A percentile compares a stretch with the other conserved stretches of the same genome.
Conservation (phyloP, 2,797 vertebrate species). For the Benthosema pterotum region DNA sequence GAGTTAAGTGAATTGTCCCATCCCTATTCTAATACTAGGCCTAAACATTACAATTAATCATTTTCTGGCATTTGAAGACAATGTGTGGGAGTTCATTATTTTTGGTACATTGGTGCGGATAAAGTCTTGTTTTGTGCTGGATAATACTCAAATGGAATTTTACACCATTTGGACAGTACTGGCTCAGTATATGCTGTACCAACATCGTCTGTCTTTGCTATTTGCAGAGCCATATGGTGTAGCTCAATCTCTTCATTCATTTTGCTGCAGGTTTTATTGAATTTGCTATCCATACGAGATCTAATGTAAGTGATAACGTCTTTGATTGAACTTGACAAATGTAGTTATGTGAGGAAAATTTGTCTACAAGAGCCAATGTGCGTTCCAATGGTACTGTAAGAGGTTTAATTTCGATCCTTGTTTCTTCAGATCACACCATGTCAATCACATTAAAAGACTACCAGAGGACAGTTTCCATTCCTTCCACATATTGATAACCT, state of each 20-base stretch:
- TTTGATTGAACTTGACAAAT: conserved; percentile 47
- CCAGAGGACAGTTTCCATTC: conserved; percentile 71
- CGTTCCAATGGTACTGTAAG: conserved; percentile 37
- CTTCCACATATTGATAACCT: conserved; percentile 60
- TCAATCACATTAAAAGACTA: conserved; percentile 74
- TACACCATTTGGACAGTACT: too few relatives aligned
- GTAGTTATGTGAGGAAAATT: conserved; percentile 44
- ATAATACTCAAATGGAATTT: conserved; percentile 28
- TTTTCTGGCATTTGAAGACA: too few relatives aligned
- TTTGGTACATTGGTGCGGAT: too few relatives aligned
- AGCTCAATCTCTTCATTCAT: conserved; percentile 28
- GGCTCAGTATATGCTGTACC: too few relatives aligned
- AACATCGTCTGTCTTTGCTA: conserved; percentile 39
- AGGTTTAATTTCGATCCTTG: conserved; percentile 49
- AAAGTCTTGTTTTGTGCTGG: too few relatives aligned
- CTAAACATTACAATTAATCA: too few relatives aligned
- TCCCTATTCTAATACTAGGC: too few relatives aligned
- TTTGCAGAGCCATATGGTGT: conserved; percentile 13
- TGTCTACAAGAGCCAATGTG: conserved; percentile 32
- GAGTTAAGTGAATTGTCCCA: too few relatives aligned
- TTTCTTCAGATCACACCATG: conserved; percentile 57
- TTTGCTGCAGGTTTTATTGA: conserved; percentile 32
- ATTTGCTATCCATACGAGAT: conserved; percentile 32
- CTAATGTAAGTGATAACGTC: conserved; percentile 25
- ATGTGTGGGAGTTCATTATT: too few relatives aligned